Evolutionary conservation across 2,113 vertebrate species (phyloP), one percentile per base, ranked within the genome.

Genomic region (Oryzias javanicus): DNA sequence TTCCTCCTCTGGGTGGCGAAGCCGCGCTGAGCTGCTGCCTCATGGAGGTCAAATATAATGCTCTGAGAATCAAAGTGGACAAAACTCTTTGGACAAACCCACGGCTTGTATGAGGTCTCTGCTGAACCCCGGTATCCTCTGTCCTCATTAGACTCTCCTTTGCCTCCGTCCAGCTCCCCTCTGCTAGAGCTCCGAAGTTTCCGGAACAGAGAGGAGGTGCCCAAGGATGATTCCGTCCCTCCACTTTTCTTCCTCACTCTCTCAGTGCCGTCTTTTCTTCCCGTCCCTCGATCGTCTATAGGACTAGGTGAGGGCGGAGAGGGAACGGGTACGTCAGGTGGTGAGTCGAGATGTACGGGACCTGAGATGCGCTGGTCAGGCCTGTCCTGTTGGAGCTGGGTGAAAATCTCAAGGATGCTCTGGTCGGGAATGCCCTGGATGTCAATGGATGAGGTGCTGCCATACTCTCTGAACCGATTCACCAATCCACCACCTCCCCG

Each of bases 381-480:
- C 51, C 89, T 91, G 64, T 94, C 92, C 4, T 91, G 90, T 46
- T 93, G 92, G 60, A 97, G 93, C 73, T 94, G 94, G 0, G 81
- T 92, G 19, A 98, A 91, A 86, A 98, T 95, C 45, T 96, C 93
- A 0, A 94, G 94, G 71, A 97, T 95, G 70, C 94, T 96, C 81
- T 96, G 94, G 51, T 96, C 94, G 0, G 94, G 89, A 53, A 98
- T 76, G 0, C 92, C 94, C 67, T 97, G 94, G 15, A 92, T 90
- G 1, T 98, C 92, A 1, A 98, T 97, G 82, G 96, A 98, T 2
- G 96, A 98, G 0, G 96, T 97, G 90, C 96, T 98, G 49, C 96
- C 96, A 0, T 98, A 98, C 49, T 97, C 96, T 0, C 95, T 90
- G 86, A 93, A 95, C 0, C 95, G 75, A 78, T 57, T 81, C 8